These are phyloP conservation scores for Drosophila flavopinicola DNA, from an alignment of 2,888 invertebrate genomes.

Conservation along the genomic window DNA sequence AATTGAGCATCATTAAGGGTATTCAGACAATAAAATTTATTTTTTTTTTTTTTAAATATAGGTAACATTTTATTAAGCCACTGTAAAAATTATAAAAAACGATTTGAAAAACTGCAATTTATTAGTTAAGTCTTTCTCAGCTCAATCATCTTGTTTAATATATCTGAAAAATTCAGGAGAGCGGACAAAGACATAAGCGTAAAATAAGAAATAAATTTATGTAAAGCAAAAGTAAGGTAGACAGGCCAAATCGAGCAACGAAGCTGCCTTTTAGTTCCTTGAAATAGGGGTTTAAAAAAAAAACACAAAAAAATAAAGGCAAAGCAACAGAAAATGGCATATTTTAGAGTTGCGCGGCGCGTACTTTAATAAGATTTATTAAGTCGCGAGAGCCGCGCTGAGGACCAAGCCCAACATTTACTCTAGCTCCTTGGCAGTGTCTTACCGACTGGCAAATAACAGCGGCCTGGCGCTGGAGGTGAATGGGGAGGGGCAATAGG, in stretches of 20 bases:
- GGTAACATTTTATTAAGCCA: no score
- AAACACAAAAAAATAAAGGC: conserved; percentile 6
- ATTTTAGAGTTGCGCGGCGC: conserved; percentile 60
- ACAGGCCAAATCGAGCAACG: conserved; percentile 25
- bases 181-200: not conserved
- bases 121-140: no score
- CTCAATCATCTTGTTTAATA: no score
- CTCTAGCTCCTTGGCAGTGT: conserved; percentile 47
- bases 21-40: no score
- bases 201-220: conserved; percentile 49
- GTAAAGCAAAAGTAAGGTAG: conserved; percentile 45
- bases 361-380: conserved; percentile 78
- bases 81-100: not conserved
- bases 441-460: conserved; percentile 62
- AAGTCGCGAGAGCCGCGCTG: conserved; percentile 53
- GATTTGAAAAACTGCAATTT: no score
- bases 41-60: no score
- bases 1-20: no score
- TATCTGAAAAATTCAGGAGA: not conserved
- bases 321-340: conserved; percentile 48
- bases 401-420: conserved; percentile 47
- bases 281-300: conserved; percentile 4
- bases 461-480: not conserved
- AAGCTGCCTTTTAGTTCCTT: conserved; percentile 15
- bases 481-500: not conserved